These are phyloP conservation scores for Antennarius maculatus DNA, from an alignment of 2,797 vertebrate species.

Conservation along the genomic window DNA sequence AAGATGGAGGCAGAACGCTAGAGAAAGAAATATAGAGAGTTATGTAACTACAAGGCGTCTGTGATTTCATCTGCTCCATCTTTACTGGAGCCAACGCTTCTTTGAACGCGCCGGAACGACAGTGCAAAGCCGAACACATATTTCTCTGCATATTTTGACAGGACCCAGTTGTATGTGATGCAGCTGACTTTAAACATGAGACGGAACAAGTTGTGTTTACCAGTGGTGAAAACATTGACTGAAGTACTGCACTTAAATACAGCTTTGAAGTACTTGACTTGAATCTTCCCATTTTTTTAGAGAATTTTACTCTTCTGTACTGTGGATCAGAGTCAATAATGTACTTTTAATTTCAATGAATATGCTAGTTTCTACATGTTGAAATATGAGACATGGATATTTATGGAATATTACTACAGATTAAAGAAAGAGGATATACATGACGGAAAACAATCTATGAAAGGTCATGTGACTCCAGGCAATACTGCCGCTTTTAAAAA, in stretches of 20 bases:
- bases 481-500: too few relatives aligned
- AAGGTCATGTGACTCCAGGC: too few relatives aligned
- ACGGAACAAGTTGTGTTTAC: constrained; percentile 51
- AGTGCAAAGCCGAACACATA: constrained; percentile 28
- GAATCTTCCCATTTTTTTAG: neutral
- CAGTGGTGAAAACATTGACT: constrained; percentile 42
- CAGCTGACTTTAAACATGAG: constrained; percentile 48
- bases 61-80: constrained; percentile 66
- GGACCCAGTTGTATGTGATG: constrained; percentile 40
- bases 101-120: constrained; percentile 64
- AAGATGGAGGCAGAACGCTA: constrained; percentile 28
- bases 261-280: neutral
- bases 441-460: too few relatives aligned
- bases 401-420: neutral
- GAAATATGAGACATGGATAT: too few relatives aligned
- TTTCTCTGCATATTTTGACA: constrained; percentile 53
- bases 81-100: constrained; percentile 48
- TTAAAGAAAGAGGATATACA: neutral
- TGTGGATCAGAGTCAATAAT: neutral
- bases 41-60: constrained; percentile 63
- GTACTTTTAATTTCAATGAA: neutral
- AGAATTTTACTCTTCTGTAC: neutral
- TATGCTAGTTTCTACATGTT: too few relatives aligned
- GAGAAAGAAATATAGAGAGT: constrained; percentile 51
- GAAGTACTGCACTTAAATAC: neutral